Base-by-base conservation (phyloP, 1,140 invertebrate species). In the Aphelenchoides besseyi region DNA sequence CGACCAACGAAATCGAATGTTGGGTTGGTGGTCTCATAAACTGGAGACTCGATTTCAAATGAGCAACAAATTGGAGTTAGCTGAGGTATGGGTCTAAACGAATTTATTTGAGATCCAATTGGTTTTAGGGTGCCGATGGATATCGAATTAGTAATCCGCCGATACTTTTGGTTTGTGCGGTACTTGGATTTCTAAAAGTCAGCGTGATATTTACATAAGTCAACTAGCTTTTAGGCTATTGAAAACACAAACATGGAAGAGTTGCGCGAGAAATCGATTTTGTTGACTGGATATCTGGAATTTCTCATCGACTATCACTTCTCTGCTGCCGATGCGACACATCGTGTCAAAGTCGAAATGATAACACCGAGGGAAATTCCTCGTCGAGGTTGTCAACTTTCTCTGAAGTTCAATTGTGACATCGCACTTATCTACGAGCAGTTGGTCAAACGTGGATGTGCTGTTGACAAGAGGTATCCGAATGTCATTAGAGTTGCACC, bases 281-380 rank as follows among this genome's bases (percentile, higher is more conserved):
- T 88, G 16, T 74, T 89, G 28, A 89, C 89, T 0, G 88, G 86
- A 0, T 89, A 89, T 75, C 70, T 89, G 28, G 88, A 89, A 77
- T 74, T 77, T 29, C 82, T 89, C 18, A 73, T 88, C 0, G 55
- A 79, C 18, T 69, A 77, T 5, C 53, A 68, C 35, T 73, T 76
- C 18, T n/a, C 26, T 29, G 12, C 3, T 12, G 2, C 23, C 5
- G 37, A 48, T 69, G 30, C 16, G 0, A 52, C 71, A 75, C 54
- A 67, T 61, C 23, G 23, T 30, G 33, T 75, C 30, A 0, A 62
- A 70, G 8, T 23, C 8, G 77, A 86, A 28, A 86, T 89, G 28
- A 85, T 89, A 2, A 89, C 88, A 0, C 89, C 89, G 1, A 72
- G 78, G 28, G 85, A 89, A 77, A 86, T 87, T 0, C 74, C 77